Percentiles rank a stretch among this genome's conserved stretches.
Conservation (phyloP, 2,113 vertebrate genomes). For the Megaceryle maxima region DNA sequence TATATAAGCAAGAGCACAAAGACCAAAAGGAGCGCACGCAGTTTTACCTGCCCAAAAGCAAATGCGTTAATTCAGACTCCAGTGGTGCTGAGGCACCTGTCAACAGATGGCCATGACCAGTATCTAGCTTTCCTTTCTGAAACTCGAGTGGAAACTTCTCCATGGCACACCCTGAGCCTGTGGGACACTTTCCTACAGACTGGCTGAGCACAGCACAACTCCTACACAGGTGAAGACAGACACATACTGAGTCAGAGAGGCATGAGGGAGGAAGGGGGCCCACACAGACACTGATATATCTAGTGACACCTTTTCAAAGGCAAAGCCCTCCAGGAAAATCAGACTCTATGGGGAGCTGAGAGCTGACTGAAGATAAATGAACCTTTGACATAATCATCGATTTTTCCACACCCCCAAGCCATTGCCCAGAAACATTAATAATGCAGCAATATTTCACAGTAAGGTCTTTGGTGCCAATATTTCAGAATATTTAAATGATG, state of each 20-base stretch:
- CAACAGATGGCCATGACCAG: background rate
- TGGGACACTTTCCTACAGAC: background rate
- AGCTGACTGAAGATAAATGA: background rate
- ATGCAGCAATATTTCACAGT: background rate
- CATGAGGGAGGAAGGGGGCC: background rate
- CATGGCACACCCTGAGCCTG: background rate
- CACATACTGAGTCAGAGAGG: background rate
- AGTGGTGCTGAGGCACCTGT: background rate
- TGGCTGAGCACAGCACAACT: background rate
- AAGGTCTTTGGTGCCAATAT: background rate
- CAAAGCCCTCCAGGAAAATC: background rate
- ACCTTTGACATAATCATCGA: background rate
- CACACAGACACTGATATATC: background rate
- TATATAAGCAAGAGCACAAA: background rate
- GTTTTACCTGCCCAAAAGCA: background rate
- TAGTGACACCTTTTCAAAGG: background rate
- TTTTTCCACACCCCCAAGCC: background rate
- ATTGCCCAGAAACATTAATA: background rate
- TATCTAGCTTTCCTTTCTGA: background rate
- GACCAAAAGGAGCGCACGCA: background rate
- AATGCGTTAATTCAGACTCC: background rate
- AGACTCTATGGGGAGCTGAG: background rate
- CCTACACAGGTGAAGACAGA: background rate
- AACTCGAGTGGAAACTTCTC: background rate
- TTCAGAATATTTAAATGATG: background rate